Evolutionary conservation across 2,888 invertebrate species (phyloP), one percentile per base, ranked within the genome.

Genomic region (Polyploca ridens): DNA sequence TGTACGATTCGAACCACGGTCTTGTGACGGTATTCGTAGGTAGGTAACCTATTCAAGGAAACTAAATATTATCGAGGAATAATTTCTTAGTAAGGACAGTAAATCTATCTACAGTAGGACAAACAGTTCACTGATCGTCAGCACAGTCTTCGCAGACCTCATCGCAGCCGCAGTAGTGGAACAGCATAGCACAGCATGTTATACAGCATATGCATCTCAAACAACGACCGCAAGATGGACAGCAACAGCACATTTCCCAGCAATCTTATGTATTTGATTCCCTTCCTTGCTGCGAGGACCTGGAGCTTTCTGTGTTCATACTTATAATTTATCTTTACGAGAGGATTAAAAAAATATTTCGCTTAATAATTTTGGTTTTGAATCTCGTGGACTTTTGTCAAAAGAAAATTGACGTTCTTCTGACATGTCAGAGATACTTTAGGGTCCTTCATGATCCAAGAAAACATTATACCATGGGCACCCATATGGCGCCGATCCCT

Each of bases 121-220:
- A 27, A 35, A n/a, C 49, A n/a, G 49, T 49, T 49, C 16, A 49
- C 7, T 1, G 16, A 16, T 49, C 16, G 2, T 49, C 49, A 16
- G n/a, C 49, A 49, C 49, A 49, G n/a, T 33, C 58, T 8, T 14
- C 14, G 27, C 44, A 49, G n/a, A 49, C 16, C 49, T 49, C 49
- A 5, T 49, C 49, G 49, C 49, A 64, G 35, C 62, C 49, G 49
- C 59, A 41, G n/a, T 16, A 49, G 10, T 44, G 11, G 54, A 61
- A 65, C 65, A 61, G 61, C 35, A n/a, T 7, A 6, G 49, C 63
- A 64, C 64, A 49, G 16, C 16, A 49, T 49, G 49, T 49, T 49
- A 49, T 49, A 49, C 49, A 49, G 16, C 4, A 49, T 16, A 49
- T 14, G n/a, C 49, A 49, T 49, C 14, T 16, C 49, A 49, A 8